phyloP scores from a whole-genome alignment of 2,888 invertebrate species.

The Chymomyza caudatula region DNA sequence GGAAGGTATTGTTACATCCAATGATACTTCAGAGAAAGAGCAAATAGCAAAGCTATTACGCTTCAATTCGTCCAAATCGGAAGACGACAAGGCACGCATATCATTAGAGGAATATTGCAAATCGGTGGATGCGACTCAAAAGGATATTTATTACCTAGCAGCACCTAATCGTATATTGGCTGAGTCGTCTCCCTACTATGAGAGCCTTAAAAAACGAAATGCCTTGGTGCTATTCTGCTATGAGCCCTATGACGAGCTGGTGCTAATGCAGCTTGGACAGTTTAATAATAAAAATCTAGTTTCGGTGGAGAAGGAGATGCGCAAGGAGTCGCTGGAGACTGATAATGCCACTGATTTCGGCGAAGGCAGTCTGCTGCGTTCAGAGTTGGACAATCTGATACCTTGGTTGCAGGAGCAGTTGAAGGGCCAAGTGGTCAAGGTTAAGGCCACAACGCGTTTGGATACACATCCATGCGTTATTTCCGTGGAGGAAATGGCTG shows the following conservation, averaged over 20 bases:
- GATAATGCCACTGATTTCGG: constrained; percentile 81
- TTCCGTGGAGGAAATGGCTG: constrained; percentile 97
- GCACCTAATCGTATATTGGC: constrained; percentile 96
- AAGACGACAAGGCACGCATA: constrained; percentile 82
- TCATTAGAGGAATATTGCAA: constrained; percentile 89
- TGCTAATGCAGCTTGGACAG: constrained; percentile 89
- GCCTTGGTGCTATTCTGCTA: constrained; percentile 96
- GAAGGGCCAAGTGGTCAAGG: constrained; percentile 88
- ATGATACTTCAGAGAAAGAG: constrained; percentile 90
- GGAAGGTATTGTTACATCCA: constrained; percentile 94
- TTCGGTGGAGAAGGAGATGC: constrained; percentile 96
- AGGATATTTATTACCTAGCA: constrained; percentile 93
- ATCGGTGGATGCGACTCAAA: constrained; percentile 84
- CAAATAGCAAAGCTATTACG: constrained; percentile 92
- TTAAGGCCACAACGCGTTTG: constrained; percentile 89
- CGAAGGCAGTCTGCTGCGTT: constrained; percentile 84
- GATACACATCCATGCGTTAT: constrained; percentile 96
- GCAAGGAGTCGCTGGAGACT: constrained; percentile 82
- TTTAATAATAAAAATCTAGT: constrained; percentile 87
- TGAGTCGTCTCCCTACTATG: constrained; percentile 96
- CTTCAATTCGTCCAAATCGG: constrained; percentile 92
- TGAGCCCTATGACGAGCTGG: constrained; percentile 97
- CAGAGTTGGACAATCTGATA: constrained; percentile 88
- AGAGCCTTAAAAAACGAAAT: constrained; percentile 91
- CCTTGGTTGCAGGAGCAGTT: constrained; percentile 88